Conservation (phyloP, 2,113 vertebrate genomes). For the Prionailurus viverrinus region DNA sequence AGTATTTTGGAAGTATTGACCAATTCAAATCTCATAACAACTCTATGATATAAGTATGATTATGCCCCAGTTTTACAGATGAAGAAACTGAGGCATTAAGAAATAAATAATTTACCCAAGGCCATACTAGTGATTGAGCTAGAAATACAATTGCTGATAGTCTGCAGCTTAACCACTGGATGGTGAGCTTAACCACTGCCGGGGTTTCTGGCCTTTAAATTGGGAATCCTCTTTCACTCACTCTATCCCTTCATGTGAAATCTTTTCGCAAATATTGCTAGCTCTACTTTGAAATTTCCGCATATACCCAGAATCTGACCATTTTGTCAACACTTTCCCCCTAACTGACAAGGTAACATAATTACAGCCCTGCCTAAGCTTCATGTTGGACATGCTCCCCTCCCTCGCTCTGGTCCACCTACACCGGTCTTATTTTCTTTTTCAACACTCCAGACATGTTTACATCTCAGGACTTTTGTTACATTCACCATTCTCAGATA, state of each 20-base stretch:
- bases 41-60: neutral
- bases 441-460: neutral
- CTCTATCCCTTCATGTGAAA: neutral
- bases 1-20: neutral
- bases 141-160: neutral
- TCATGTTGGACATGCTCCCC: neutral
- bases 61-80: neutral
- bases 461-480: neutral
- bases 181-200: neutral
- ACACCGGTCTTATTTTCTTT: neutral
- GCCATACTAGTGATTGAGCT: neutral
- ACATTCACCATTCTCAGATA: neutral
- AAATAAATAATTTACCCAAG: neutral
- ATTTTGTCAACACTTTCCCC: neutral
- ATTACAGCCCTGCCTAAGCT: neutral
- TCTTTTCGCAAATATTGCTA: neutral
- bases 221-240: neutral
- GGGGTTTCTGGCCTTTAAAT: neutral
- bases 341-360: no score
- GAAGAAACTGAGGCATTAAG: neutral
- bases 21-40: neutral
- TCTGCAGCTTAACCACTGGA: neutral
- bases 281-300: neutral
- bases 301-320: neutral
- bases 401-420: neutral